Base-by-base conservation (phyloP, 30 jellyfish, hydroid and myxozoan genomes). In the Aurelia sp. region DNA sequence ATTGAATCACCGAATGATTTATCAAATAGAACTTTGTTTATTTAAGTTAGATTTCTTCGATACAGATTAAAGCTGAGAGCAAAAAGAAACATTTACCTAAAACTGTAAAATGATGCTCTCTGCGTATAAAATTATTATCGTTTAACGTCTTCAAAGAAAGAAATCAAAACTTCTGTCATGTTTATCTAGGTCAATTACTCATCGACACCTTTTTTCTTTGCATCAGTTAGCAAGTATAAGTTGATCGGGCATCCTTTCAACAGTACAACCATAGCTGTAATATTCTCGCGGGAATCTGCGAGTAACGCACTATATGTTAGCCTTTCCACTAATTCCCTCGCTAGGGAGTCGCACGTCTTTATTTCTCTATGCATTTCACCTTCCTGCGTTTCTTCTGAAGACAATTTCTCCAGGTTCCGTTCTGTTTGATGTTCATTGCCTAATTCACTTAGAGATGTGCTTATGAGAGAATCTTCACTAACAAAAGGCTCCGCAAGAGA, bases 211-310 rank as follows among this genome's bases (percentile, higher is more conserved):
- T 44, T 44, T 44, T 13, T 55, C 52, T 73, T 73, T 8, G 74
- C 88, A 38, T 33, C 63, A 13, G 96, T 91, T 10, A 88, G 79
- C 11, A 88, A 76, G 58, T 88, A 88, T 8, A 88, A 58, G 72
- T 69, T 88, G 58, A 78, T 76, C 8, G 96, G 96, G 19, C 96
- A 88, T 18, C 96, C 96, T 20, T 76, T 64, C 15, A 88, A 75
- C 58, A 88, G 67, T 4, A 88, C 68, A 31, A 73, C 88, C 86
- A 77, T 33, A 15, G 92, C 90, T 12, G 92, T 76, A 17, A 78
- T 89, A 62, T 89, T 89, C 66, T 80, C 97, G 16, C 85, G 87
- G 19, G 92, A 68, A 27, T 84, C 90, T 44, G 97, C 97, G 5
- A 81, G 83, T 44, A 89, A 17, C 9, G 97, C 92, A 52, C 89